phyloP scores from a whole-genome alignment of 2,888 invertebrate genomes.

The Amphipoea oculea region DNA sequence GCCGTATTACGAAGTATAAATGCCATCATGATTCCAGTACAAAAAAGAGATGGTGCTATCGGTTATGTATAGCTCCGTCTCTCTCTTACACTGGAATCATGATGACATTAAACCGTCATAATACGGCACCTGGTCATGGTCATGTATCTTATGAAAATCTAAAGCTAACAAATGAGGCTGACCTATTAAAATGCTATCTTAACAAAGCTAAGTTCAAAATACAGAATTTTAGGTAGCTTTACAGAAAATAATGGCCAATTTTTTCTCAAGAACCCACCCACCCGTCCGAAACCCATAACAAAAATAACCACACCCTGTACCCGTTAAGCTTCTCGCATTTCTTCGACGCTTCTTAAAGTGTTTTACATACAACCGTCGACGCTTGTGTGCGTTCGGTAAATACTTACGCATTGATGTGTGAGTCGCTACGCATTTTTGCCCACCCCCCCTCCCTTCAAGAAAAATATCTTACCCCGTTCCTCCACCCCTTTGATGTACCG shows the following conservation, averaged over 20 bases:
- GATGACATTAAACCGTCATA: too few relatives aligned
- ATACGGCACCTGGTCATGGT: too few relatives aligned
- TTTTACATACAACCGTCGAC: slow-evolving; percentile 87
- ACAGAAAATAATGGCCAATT: neutral
- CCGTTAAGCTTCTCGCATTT: slow-evolving; percentile 89
- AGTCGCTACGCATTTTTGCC: slow-evolving; percentile 89
- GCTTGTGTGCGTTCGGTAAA: slow-evolving; percentile 87
- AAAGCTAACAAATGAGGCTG: too few relatives aligned
- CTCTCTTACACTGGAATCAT: too few relatives aligned
- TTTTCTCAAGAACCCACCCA: slow-evolving; percentile 21
- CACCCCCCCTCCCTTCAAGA: slow-evolving; percentile 83
- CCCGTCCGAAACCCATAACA: slow-evolving; percentile 26
- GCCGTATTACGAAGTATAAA: too few relatives aligned
- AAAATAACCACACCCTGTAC: slow-evolving; percentile 80
- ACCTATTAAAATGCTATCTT: neutral
- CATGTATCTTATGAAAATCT: neutral
- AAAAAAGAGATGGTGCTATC: too few relatives aligned
- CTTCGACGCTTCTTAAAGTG: slow-evolving; percentile 91
- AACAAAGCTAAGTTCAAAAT: neutral
- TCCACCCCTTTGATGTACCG: slow-evolving; percentile 86
- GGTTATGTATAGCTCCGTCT: too few relatives aligned
- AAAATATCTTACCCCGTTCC: slow-evolving; percentile 86
- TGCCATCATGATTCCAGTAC: too few relatives aligned
- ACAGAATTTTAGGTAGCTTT: neutral
- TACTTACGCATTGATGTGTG: slow-evolving; percentile 89